Evolutionary conservation across 2,888 invertebrate species (phyloP), one percentile per base, ranked within the genome.

Genomic region (Leucozona laternaria): DNA sequence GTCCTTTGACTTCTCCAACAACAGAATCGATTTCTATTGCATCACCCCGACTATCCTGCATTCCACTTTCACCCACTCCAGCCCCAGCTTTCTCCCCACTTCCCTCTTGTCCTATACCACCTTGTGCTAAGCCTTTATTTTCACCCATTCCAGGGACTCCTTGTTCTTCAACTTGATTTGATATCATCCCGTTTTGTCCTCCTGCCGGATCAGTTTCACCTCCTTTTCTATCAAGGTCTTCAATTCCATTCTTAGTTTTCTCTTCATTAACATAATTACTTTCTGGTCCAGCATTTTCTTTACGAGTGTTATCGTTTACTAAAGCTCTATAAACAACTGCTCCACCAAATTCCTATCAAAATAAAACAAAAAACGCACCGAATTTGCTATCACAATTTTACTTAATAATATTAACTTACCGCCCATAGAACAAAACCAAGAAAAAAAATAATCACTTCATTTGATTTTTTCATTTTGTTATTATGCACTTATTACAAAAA

Each of bases 391-490:
- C 2, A 4, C 3, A n/a, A 53, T 28, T 28, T n/a, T 15, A n/a
- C 28, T 10, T 58, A 17, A 20, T 13, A 20, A 37, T 37, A 58
- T 37, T 31, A 6, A 17, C 4, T 37, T 22, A 60, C 58, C 34
- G 3, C 15, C 37, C 37, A 60, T 15, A 40, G 22, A 37, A 60
- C 0, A 37, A 40, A 15, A 22, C 37, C 20, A 58, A 58, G 13
- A 20, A 40, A 40, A 20, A 40, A 40, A 15, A 60, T 20, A 57
- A 57, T 17, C 31, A 57, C 22, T 34, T 20, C 15, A 37, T 22
- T 60, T n/a, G 37, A 15, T 22, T 37, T 60, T 60, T 40, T 37
- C 60, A 60, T 60, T 37, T 22, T 45, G 1, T 17, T 57, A 17
- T 57, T 17, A 28, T 7, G 2, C 5, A 53, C n/a, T 3, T 5